Conservation (phyloP, 1,140 invertebrate species). For the Bombus vancouverensis region DNA sequence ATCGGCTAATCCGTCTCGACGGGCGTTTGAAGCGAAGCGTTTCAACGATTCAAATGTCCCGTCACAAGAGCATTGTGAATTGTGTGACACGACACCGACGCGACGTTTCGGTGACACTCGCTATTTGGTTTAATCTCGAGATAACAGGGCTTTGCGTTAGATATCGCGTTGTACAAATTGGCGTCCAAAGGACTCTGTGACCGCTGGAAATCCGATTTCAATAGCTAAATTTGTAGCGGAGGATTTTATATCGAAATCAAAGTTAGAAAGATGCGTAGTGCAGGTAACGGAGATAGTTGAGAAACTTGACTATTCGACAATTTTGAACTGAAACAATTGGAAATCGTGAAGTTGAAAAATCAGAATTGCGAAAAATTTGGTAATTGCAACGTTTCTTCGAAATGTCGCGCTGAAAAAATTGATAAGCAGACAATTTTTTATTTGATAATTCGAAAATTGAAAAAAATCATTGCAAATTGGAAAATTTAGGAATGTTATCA, state of each 20-base stretch:
- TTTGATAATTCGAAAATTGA: too few relatives aligned
- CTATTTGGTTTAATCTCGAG: neutral
- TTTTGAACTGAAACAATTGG: too few relatives aligned
- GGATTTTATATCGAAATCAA: neutral
- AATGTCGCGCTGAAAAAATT: too few relatives aligned
- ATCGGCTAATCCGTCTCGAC: slow-evolving; percentile 43
- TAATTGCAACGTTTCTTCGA: too few relatives aligned
- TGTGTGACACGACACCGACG: neutral
- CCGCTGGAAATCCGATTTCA: too few relatives aligned
- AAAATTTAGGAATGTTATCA: too few relatives aligned
- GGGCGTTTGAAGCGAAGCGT: slow-evolving; percentile 21
- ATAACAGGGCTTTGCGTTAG: neutral
- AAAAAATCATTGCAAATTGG: too few relatives aligned
- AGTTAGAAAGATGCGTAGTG: neutral
- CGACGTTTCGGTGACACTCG: neutral
- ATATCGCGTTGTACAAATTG: neutral
- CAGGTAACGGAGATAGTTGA: neutral
- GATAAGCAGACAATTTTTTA: too few relatives aligned
- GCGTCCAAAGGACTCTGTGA: neutral
- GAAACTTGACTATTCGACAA: neutral
- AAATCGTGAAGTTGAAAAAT: neutral
- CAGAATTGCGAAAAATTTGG: neutral
- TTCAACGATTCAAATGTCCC: slow-evolving; percentile 13
- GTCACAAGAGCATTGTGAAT: neutral
- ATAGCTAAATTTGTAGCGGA: neutral